phyloP scores from a whole-genome alignment of 2,888 invertebrate genomes.

The Muscina levida region DNA sequence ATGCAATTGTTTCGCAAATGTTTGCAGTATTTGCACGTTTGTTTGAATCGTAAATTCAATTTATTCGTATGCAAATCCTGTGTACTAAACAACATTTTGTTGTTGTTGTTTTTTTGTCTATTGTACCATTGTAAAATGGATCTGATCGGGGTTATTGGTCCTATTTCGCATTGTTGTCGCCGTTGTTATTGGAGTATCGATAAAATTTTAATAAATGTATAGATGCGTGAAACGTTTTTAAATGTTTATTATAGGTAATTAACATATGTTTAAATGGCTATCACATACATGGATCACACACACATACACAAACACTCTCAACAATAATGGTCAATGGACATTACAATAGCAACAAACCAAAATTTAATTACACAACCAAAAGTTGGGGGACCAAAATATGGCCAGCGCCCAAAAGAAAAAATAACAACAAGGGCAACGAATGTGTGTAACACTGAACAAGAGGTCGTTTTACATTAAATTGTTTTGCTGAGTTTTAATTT shows the following conservation, averaged over 20 bases:
- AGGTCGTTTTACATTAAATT: neutral
- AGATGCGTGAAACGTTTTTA: constrained; percentile 12
- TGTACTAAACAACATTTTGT: constrained; percentile 9
- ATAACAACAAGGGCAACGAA: constrained; percentile 4
- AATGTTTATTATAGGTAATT: constrained; percentile 42
- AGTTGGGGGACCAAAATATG: constrained; percentile 1
- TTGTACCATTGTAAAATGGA: constrained; percentile 2
- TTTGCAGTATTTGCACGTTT: constrained; percentile 15
- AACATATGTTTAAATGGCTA: constrained; percentile 46
- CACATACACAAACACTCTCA: neutral
- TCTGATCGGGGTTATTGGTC: no score
- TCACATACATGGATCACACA: neutral
- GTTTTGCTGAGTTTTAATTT: neutral
- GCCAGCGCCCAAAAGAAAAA: neutral
- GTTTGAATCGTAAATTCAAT: constrained; percentile 22
- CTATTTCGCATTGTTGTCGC: neutral
- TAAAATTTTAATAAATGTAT: constrained; percentile 11
- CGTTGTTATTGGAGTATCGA: constrained; percentile 18
- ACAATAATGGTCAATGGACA: constrained; percentile 10
- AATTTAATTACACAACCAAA: constrained; percentile 41
- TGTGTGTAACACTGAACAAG: neutral
- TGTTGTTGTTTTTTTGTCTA: constrained; percentile 16
- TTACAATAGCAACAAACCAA: neutral
- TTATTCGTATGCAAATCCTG: constrained; percentile 36
- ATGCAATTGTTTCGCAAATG: constrained; percentile 36